These are phyloP conservation scores for Planococcus citri DNA, from an alignment of 1,140 invertebrate genomes.

Conservation along the genomic window DNA sequence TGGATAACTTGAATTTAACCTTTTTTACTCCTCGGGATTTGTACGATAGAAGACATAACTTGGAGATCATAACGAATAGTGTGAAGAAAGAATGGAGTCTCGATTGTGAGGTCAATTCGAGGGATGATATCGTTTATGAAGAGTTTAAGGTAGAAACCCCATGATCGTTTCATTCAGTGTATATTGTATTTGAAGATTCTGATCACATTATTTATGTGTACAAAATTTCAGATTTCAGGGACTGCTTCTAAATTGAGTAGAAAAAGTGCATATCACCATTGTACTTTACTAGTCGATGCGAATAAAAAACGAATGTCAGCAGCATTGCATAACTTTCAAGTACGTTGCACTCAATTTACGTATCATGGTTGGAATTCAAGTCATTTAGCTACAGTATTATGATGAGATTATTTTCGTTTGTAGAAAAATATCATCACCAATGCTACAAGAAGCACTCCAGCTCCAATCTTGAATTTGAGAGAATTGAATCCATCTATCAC, in stretches of 20 bases:
- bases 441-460: conserved; percentile 65
- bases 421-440: conserved; percentile 54
- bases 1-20: conserved; percentile 81
- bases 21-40: conserved; percentile 68
- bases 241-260: conserved; percentile 79
- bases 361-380: no score
- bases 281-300: conserved; percentile 74
- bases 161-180: conserved; percentile 11
- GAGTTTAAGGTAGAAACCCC: conserved; percentile 63
- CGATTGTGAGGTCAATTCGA: conserved; percentile 54
- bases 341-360: conserved; percentile 37
- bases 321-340: conserved; percentile 51
- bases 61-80: conserved; percentile 68
- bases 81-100: conserved; percentile 65
- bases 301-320: conserved; percentile 57
- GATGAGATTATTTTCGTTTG: not conserved
- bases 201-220: conserved; percentile 20
- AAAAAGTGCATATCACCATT: conserved; percentile 84
- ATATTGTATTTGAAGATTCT: not conserved
- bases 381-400: no score
- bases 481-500: conserved; percentile 56
- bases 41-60: conserved; percentile 72
- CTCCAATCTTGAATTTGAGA: conserved; percentile 52
- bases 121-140: conserved; percentile 71
- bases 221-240: conserved; percentile 82